Percentiles rank a stretch among this genome's conserved stretches.
Evolutionary conservation across 2,797 vertebrate genomes (phyloP).

Genomic region (Xiphorhynchus erythropygius): DNA sequence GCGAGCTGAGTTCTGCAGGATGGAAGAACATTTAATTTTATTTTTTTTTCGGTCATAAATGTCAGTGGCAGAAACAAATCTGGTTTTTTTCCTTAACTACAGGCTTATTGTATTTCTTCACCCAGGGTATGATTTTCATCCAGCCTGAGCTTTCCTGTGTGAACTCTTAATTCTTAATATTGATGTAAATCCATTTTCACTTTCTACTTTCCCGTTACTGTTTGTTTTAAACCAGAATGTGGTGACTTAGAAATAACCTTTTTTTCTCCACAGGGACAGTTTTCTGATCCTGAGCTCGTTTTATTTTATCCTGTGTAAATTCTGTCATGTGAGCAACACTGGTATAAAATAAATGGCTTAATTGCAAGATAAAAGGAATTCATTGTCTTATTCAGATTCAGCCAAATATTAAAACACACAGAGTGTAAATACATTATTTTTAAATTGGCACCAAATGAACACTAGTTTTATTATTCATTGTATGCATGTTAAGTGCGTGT

Average conservation of each 20-base stretch:
- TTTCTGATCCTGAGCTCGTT: not conserved
- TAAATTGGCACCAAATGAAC: conserved; percentile 6
- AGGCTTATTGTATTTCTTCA: not conserved
- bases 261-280: not conserved
- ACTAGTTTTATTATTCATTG: not conserved
- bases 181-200: not conserved
- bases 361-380: conserved; percentile 45
- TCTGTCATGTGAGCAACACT: not conserved
- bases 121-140: not conserved
- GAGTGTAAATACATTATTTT: conserved; percentile 54
- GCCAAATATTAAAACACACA: conserved; percentile 35
- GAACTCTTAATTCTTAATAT: conserved; percentile 32
- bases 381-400: conserved; percentile 32
- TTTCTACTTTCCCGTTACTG: not conserved
- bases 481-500: not conserved
- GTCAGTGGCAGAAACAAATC: not conserved
- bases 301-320: not conserved
- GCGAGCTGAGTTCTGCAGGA: not conserved
- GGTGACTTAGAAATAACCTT: not conserved
- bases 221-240: not conserved
- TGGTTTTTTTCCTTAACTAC: not conserved
- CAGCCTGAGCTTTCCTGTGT: not conserved
- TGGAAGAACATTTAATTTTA: not conserved
- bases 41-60: not conserved
- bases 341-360: not conserved